Evolutionary conservation across 1,140 invertebrate species (phyloP), one percentile per base, ranked within the genome.

Genomic region (Drosophila navojoa): DNA sequence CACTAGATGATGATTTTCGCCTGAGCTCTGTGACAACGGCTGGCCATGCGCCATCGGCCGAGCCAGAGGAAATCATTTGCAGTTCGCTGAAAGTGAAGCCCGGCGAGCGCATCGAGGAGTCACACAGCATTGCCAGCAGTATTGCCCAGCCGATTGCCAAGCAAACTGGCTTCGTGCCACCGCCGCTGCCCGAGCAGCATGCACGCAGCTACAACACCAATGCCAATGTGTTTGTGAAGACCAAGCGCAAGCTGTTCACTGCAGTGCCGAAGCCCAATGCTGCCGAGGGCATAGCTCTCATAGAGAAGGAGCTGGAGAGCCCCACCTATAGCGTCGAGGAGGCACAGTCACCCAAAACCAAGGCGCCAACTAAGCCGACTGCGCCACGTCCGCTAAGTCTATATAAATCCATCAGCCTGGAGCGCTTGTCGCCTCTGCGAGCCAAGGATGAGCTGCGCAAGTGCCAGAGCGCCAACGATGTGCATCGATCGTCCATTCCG

Each of bases 201-300:
- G 40, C 69, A 77, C n/a, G 93, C 92, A 67, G 27, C 25, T 89
- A 84, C 64, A 89, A 87, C 57, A 82, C 82, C 15, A 87, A 89
- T 58, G 85, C 79, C 55, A 94, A 94, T 87, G 93, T 96, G 6
- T 95, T 96, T 62, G 95, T 96, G 0, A 96, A 95, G 84, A 96
- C 96, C 0, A 96, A 95, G 53, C 93, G 95, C 29, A 96, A 96
- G 92, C 94, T 96, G 63, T 96, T 96, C 73, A 95, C 95, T 0
- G 95, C 95, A 0, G 93, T 96, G 11, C 61, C 58, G 11, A 76
- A 90, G 29, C 87, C 90, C 6, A 86, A 22, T 47, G 80, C 86
- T 0, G 58, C 57, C 11, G 90, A 90, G 44, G 86, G 90, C 47
- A 69, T 91, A 19, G 76, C 86, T 0, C 61, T 91, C 5, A 76